Percentiles rank a stretch among this genome's conserved stretches.
These are phyloP conservation scores for Ochropacha duplaris DNA, from an alignment of 2,888 invertebrate species.

Conservation along the genomic window DNA sequence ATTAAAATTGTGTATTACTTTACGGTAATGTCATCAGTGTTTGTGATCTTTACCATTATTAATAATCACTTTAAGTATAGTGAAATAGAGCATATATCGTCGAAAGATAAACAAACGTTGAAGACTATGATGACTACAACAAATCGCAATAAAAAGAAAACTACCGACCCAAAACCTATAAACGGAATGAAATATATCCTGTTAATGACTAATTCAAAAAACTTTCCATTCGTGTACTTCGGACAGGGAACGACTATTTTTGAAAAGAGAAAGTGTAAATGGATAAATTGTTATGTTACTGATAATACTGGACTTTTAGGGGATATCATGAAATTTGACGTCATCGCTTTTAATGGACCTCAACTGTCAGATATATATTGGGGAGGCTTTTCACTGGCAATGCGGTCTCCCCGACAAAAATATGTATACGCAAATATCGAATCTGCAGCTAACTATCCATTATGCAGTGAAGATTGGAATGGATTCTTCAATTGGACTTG, in stretches of 20 bases:
- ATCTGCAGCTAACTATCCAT: constrained; percentile 52
- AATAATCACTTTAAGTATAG: neutral
- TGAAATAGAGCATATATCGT: neutral
- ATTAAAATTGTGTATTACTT: neutral
- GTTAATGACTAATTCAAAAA: constrained; percentile 53
- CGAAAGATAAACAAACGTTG: neutral
- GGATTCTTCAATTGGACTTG: constrained; percentile 70
- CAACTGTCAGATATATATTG: constrained; percentile 31
- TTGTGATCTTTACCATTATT: neutral
- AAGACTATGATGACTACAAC: neutral
- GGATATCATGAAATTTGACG: constrained; percentile 52
- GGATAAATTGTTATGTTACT: constrained; percentile 62
- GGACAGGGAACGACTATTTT: constrained; percentile 52
- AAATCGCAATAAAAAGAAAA: neutral
- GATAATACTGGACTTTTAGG: constrained; percentile 40
- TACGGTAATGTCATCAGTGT: neutral
- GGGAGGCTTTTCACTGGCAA: constrained; percentile 37
- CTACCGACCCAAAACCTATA: neutral
- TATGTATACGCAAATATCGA: constrained; percentile 64
- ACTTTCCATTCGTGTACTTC: constrained; percentile 52
- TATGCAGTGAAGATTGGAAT: constrained; percentile 45
- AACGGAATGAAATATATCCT: constrained; percentile 50
- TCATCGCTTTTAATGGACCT: constrained; percentile 58
- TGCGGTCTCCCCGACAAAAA: constrained; percentile 47
- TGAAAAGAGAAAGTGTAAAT: constrained; percentile 47